These are phyloP conservation scores for Bhutanitis thaidina DNA, from an alignment of 2,888 invertebrate species.

Conservation along the genomic window DNA sequence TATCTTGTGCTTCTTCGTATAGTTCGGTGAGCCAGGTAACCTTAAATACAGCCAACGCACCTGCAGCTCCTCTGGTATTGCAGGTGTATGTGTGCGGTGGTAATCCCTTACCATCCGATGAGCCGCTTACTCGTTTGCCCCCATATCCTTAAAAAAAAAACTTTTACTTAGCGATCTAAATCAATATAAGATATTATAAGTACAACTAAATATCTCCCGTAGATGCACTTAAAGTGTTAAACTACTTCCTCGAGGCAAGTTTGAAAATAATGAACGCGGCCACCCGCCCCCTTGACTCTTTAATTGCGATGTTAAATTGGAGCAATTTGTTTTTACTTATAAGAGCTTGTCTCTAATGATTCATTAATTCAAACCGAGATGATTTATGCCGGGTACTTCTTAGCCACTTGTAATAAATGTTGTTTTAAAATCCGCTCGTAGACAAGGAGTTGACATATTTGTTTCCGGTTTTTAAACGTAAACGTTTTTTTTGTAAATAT, in stretches of 20 bases:
- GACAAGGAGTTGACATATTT: neutral
- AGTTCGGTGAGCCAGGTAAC: too few species aligned
- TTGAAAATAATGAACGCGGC: neutral
- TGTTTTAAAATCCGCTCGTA: neutral
- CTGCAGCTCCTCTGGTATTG: too few species aligned
- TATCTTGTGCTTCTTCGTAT: too few species aligned
- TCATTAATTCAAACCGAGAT: conserved; percentile 24
- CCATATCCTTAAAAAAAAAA: too few species aligned
- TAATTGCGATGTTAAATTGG: conserved; percentile 29
- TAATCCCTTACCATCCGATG: too few species aligned
- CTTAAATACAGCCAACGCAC: too few species aligned
- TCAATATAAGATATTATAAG: neutral
- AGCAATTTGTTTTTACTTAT: conserved; percentile 27
- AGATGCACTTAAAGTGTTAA: neutral
- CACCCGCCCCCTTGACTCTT: conserved; percentile 9
- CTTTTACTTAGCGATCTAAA: neutral
- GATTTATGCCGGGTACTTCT: conserved; percentile 21
- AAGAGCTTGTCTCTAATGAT: conserved; percentile 23
- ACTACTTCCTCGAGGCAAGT: neutral
- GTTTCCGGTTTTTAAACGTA: neutral
- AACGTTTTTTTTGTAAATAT: too few species aligned
- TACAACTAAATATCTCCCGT: neutral
- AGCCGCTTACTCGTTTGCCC: too few species aligned
- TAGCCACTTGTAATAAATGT: neutral
- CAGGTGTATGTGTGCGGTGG: too few species aligned